Percentiles rank a stretch among this genome's conserved stretches.
phyloP scores from a whole-genome alignment of 2,113 vertebrate species.

The Tamias sibiricus region DNA sequence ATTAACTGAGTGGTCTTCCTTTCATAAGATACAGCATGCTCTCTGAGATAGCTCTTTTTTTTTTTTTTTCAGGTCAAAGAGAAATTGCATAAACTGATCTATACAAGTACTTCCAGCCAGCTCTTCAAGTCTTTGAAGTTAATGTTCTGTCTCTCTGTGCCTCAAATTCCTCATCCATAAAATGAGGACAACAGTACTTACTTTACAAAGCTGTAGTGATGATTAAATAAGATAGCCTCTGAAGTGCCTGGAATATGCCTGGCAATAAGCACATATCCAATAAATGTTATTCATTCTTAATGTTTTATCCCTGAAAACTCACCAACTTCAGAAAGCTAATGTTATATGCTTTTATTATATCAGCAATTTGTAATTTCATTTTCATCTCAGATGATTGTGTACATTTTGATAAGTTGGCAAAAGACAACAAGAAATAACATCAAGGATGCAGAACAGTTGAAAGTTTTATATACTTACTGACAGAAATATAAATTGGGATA shows the following conservation, averaged over 20 bases:
- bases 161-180: neutral
- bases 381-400: conserved; percentile 14
- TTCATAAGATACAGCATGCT: neutral
- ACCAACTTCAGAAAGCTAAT: neutral
- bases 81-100: neutral
- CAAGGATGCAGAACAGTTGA: neutral
- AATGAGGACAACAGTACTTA: neutral
- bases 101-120: neutral
- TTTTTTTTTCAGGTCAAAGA: neutral
- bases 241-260: neutral
- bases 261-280: neutral
- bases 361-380: conserved; percentile 4
- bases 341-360: neutral
- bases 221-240: neutral
- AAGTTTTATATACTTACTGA: neutral
- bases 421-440: neutral
- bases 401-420: neutral
- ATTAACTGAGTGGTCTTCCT: neutral
- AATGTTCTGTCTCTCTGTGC: neutral
- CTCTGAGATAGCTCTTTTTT: neutral
- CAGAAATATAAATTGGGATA: neutral
- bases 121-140: conserved; percentile 18
- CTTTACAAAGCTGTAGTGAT: neutral
- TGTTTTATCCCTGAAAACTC: neutral
- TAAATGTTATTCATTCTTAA: neutral